Conservation (phyloP, 2,888 invertebrate genomes). For the Acanthoscelides obtectus region DNA sequence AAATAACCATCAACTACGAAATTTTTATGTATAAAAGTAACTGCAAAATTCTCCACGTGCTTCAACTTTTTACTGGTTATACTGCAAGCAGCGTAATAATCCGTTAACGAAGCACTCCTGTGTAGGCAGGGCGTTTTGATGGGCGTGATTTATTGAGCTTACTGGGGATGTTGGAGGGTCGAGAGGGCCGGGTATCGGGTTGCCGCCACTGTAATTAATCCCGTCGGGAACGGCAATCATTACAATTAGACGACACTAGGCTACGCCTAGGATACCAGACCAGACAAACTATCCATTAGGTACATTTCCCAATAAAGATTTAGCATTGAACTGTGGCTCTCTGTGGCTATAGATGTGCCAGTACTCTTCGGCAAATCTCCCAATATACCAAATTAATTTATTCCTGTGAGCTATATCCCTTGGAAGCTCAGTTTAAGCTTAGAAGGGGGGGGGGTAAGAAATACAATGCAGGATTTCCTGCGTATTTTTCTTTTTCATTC, state of each 20-base stretch:
- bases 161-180: neutral
- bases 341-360: no score
- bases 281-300: neutral
- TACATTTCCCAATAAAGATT: neutral
- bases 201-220: conserved; percentile 46
- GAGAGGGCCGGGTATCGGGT: conserved; percentile 7
- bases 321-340: no score
- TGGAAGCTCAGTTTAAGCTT: no score
- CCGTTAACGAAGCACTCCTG: neutral
- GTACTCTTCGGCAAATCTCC: no score
- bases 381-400: no score
- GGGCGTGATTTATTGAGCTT: neutral
- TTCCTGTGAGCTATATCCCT: no score
- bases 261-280: neutral
- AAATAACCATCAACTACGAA: no score
- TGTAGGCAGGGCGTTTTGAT: neutral
- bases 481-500: no score
- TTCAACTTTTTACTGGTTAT: neutral
- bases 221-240: conserved; percentile 38
- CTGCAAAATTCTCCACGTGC: no score
- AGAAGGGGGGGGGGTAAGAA: no score
- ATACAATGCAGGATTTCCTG: no score
- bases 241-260: conserved; percentile 16
- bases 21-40: no score
- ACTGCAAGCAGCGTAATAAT: neutral